Evolutionary conservation across 2,113 vertebrate species (phyloP).

Genomic region (Capra hircus): DNA sequence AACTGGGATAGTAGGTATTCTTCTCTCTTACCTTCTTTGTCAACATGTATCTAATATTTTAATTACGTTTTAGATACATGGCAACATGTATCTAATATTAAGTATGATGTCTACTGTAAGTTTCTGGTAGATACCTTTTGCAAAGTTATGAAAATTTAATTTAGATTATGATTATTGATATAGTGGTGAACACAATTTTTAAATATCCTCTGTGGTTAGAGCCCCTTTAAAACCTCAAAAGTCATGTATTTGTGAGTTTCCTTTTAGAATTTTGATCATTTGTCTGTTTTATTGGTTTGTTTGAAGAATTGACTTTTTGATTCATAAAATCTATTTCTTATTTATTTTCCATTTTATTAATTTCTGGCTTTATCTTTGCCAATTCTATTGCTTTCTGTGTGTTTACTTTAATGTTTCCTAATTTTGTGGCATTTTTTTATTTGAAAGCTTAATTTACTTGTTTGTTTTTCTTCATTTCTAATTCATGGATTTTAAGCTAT

Average conservation of each 20-base stretch:
- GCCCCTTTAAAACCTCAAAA: background rate
- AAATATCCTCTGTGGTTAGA: background rate
- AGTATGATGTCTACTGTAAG: background rate
- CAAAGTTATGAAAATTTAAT: background rate
- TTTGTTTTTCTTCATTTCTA: background rate
- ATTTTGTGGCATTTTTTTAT: background rate
- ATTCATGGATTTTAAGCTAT: background rate
- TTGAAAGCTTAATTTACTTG: conserved; percentile 3
- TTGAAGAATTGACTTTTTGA: background rate
- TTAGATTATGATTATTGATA: background rate
- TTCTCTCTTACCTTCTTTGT: background rate
- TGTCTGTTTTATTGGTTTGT: background rate
- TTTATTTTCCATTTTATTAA: background rate
- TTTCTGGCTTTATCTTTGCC: background rate
- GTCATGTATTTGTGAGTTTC: background rate
- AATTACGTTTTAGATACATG: background rate
- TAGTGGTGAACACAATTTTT: background rate
- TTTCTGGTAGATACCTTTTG: background rate
- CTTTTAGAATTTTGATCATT: background rate
- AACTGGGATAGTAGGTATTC: background rate
- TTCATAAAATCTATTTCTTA: background rate
- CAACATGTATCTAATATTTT: background rate
- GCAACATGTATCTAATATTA: background rate
- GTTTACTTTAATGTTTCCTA: background rate
- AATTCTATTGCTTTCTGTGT: background rate